Conservation (phyloP, 2,113 vertebrate genomes). For the Paramormyrops kingsleyae region DNA sequence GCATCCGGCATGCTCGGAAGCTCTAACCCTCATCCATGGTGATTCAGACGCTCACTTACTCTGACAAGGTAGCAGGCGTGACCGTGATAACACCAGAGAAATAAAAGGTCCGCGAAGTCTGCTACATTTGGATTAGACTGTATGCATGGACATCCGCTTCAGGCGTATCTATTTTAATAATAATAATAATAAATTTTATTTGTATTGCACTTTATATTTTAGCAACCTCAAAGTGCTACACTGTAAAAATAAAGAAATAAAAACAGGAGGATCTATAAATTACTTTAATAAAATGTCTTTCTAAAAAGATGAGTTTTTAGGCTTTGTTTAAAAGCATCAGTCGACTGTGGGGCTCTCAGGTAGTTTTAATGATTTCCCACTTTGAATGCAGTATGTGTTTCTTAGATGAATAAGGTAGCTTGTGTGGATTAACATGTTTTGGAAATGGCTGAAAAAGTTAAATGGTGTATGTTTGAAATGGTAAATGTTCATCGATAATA, state of each 20-base stretch:
- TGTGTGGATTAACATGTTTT: background rate
- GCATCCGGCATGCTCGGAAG: conserved; percentile 60
- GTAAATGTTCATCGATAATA: background rate
- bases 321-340: too few species aligned
- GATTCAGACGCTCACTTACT: conserved; percentile 34
- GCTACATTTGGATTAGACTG: background rate
- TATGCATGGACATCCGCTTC: background rate
- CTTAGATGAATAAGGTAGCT: background rate
- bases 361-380: background rate
- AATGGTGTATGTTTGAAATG: background rate
- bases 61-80: background rate
- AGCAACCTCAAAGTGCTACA: too few species aligned
- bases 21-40: conserved; percentile 55
- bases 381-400: background rate
- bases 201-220: too few species aligned
- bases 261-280: too few species aligned
- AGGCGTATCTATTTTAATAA: background rate
- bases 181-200: too few species aligned
- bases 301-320: too few species aligned
- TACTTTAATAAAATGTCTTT: too few species aligned
- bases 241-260: too few species aligned
- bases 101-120: background rate
- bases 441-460: background rate
- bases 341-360: too few species aligned
- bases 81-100: background rate